Evolutionary conservation across 1,140 invertebrate genomes (phyloP).

Genomic region (Orussus abietinus): DNA sequence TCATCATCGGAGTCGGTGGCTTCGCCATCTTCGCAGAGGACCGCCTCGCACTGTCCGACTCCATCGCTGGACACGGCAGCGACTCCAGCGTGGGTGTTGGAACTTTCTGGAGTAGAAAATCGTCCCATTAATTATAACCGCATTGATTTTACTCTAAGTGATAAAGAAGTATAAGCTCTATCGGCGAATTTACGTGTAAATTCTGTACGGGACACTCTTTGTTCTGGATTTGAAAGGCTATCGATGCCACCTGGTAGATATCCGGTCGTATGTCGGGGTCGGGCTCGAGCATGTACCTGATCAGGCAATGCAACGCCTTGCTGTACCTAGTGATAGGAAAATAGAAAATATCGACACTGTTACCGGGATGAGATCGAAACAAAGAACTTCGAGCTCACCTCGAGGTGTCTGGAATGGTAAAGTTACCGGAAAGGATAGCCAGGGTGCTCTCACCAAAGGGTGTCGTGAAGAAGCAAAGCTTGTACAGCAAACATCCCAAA

Average conservation of each 20-base stretch:
- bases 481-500: constrained; percentile 85
- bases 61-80: constrained; percentile 62
- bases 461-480: constrained; percentile 87
- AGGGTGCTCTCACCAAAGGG: constrained; percentile 92
- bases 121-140: no score
- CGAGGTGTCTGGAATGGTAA: constrained; percentile 81
- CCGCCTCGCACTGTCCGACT: constrained; percentile 61
- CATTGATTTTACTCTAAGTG: no score
- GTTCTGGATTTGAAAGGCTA: constrained; percentile 71
- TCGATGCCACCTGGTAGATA: constrained; percentile 82
- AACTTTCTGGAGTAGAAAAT: constrained; percentile 62
- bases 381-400: constrained; percentile 58
- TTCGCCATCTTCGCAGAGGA: constrained; percentile 55
- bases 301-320: constrained; percentile 49
- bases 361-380: not conserved
- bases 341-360: constrained; percentile 7
- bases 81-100: constrained; percentile 62
- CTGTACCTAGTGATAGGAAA: constrained; percentile 35
- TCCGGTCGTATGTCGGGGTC: constrained; percentile 81
- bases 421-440: constrained; percentile 89
- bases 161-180: constrained; percentile 8
- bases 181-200: constrained; percentile 71
- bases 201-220: constrained; percentile 80
- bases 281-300: constrained; percentile 81
- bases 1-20: constrained; percentile 48